Percentiles rank a stretch among this genome's conserved stretches.
Evolutionary conservation across 1,140 invertebrate species (phyloP).

Genomic region (Gonioctena quinquepunctata): DNA sequence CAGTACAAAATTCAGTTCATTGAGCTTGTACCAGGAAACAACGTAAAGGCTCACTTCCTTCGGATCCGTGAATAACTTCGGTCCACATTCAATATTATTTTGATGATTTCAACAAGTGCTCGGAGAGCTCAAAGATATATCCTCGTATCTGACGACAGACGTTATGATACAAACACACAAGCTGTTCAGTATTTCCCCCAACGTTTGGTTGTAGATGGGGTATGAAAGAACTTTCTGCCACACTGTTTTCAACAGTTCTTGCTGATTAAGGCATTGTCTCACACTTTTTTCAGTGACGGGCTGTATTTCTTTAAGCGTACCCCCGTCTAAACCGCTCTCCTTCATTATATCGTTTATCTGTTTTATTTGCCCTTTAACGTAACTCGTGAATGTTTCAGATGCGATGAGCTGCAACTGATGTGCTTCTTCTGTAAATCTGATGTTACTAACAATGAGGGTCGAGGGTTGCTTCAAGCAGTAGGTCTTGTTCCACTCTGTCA

Average conservation of each 20-base stretch:
- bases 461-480: constrained; percentile 20
- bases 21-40: constrained; percentile 79
- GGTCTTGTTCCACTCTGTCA: constrained; percentile 61
- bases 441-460: neutral
- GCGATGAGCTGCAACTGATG: constrained; percentile 57
- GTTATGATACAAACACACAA: constrained; percentile 60
- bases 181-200: constrained; percentile 55
- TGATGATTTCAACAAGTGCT: constrained; percentile 62
- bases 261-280: constrained; percentile 80
- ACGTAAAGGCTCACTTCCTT: constrained; percentile 65
- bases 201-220: constrained; percentile 55
- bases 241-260: constrained; percentile 82
- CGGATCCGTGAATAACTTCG: constrained; percentile 59
- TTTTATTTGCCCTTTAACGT: constrained; percentile 50
- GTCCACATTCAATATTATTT: constrained; percentile 59
- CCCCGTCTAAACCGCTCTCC: constrained; percentile 32
- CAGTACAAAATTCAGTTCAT: constrained; percentile 81
- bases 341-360: constrained; percentile 52
- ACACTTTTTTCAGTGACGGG: constrained; percentile 72
- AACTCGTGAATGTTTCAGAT: constrained; percentile 54
- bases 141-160: constrained; percentile 59
- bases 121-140: constrained; percentile 60
- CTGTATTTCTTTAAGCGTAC: constrained; percentile 60
- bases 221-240: constrained; percentile 69
- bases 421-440: constrained; percentile 36